Evolutionary conservation across 2,888 invertebrate genomes (phyloP).

Genomic region (Mechanitis messenoides): DNA sequence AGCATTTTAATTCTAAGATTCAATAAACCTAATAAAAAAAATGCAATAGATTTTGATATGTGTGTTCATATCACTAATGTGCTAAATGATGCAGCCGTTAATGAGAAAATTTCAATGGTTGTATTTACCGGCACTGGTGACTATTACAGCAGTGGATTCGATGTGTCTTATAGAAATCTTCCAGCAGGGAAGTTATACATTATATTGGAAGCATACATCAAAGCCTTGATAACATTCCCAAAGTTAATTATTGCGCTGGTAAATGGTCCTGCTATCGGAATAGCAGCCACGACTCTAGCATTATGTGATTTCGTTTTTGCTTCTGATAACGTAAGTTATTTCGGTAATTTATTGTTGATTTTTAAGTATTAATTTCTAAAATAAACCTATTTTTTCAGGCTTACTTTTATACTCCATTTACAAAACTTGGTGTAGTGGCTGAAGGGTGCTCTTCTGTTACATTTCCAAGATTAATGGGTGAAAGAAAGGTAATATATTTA

Average conservation of each 20-base stretch:
- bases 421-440: constrained; percentile 87
- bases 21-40: constrained; percentile 87
- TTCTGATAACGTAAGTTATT: constrained; percentile 81
- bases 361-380: not conserved
- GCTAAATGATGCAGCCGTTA: constrained; percentile 81
- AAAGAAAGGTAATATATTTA: constrained; percentile 77
- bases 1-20: constrained; percentile 76
- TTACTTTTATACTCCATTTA: constrained; percentile 92
- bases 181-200: constrained; percentile 37
- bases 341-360: not conserved
- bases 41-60: constrained; percentile 83
- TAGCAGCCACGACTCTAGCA: constrained; percentile 89
- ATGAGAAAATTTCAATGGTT: constrained; percentile 81
- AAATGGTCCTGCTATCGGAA: constrained; percentile 96
- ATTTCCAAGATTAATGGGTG: constrained; percentile 90
- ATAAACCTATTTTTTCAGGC: constrained; percentile 76
- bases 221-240: constrained; percentile 88
- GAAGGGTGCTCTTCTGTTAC: constrained; percentile 93
- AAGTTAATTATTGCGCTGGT: constrained; percentile 92
- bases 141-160: constrained; percentile 92
- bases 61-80: constrained; percentile 80
- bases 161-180: constrained; percentile 58
- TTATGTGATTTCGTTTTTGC: constrained; percentile 94
- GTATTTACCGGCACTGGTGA: constrained; percentile 88
- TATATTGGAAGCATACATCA: constrained; percentile 78